Conservation (phyloP, 2,797 vertebrate genomes). For the Delichon dasypus region DNA sequence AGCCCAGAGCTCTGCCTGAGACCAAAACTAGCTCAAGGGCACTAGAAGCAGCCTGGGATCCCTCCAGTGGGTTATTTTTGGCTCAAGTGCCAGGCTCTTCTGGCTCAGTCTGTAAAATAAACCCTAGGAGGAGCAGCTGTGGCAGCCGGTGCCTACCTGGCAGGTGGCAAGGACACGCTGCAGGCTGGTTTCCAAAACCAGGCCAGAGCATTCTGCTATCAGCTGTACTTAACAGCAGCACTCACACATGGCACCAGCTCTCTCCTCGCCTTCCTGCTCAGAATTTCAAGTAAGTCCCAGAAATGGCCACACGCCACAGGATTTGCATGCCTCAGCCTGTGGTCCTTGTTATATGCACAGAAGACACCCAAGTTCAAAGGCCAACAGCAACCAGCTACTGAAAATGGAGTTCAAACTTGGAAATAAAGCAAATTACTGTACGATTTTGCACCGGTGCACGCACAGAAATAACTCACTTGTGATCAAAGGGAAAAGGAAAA, state of each 20-base stretch:
- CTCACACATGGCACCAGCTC: neutral
- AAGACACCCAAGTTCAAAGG: neutral
- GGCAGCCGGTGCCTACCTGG: neutral
- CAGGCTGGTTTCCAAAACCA: neutral
- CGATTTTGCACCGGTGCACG: neutral
- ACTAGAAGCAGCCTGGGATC: neutral
- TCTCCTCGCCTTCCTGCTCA: neutral
- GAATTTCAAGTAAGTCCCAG: neutral
- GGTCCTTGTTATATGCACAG: rapidly evolving
- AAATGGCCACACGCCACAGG: neutral
- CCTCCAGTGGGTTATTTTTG: neutral
- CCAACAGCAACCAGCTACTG: neutral
- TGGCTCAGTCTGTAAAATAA: neutral
- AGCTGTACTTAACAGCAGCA: neutral
- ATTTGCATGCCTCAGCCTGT: rapidly evolving
- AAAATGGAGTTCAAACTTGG: neutral
- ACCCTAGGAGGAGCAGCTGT: neutral
- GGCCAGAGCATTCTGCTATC: neutral
- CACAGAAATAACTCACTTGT: neutral
- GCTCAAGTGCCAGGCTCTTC: neutral
- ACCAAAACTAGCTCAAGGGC: neutral
- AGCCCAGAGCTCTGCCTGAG: neutral
- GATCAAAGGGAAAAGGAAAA: conserved; percentile 12
- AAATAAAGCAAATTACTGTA: neutral
- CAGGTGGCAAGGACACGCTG: neutral